A percentile compares a stretch with the other conserved stretches of the same genome.
These are phyloP conservation scores for Altica lythri DNA, from an alignment of 2,888 invertebrate species.

Conservation along the genomic window DNA sequence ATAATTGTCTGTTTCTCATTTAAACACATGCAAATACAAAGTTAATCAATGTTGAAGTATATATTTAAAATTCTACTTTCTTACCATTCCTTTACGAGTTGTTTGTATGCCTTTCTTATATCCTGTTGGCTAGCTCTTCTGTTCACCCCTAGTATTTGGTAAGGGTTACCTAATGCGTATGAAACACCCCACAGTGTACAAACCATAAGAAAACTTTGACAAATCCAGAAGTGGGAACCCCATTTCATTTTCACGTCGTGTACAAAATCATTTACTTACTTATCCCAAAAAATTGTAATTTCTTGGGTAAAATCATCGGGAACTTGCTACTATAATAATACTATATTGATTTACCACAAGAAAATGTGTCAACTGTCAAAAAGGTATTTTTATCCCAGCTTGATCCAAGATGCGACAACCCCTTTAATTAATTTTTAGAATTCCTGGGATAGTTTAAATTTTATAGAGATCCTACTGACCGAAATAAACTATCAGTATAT, in stretches of 20 bases:
- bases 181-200: constrained; percentile 38
- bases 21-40: neutral
- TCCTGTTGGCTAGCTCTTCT: constrained; percentile 77
- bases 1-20: too few relatives aligned
- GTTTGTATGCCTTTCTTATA: constrained; percentile 87
- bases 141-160: constrained; percentile 79
- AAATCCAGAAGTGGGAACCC: constrained; percentile 48
- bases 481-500: too few relatives aligned
- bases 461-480: too few relatives aligned
- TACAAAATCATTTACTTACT: constrained; percentile 33
- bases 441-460: too few relatives aligned
- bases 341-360: constrained; percentile 39
- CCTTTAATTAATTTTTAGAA: too few relatives aligned
- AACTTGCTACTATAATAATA: constrained; percentile 14
- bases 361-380: constrained; percentile 40
- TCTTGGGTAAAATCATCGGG: constrained; percentile 28
- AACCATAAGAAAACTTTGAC: constrained; percentile 41
- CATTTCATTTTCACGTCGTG: constrained; percentile 49
- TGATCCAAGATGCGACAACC: too few relatives aligned
- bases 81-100: constrained; percentile 89
- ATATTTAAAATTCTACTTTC: neutral
- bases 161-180: constrained; percentile 69
- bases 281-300: constrained; percentile 21
- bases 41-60: constrained; percentile 33
- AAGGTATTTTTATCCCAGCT: constrained; percentile 25